Base-by-base conservation (phyloP, 2,113 vertebrate genomes). In the Hemiscyllium ocellatum region DNA sequence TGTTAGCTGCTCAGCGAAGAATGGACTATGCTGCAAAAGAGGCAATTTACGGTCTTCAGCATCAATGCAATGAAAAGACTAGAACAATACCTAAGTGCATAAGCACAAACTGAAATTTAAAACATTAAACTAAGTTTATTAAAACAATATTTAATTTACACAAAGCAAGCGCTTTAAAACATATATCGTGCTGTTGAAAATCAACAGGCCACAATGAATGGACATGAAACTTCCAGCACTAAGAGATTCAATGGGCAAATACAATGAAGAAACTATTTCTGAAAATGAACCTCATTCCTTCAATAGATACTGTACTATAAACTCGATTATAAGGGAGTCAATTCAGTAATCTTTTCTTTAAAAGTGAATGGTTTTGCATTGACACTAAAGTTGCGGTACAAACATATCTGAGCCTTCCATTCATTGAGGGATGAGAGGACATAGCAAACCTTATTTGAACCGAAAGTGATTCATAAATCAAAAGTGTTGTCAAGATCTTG, bases 1-100 rank as follows among this genome's bases (percentile, higher is more conserved):
- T 0, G 99, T 99, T 96, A 99, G 98, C 98, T 99, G 99, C 97
- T 99, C 99, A 0, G 98, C 98, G 0, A 99, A 99, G 98, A 99
- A 99, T 0, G 99, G 99, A 95, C 99, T 99, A 97, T 99, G 98
- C 99, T 99, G 98, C 96, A 96, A 68, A 95, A 95, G 85, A 68
- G 0, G 78, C 65, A 61, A 93, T 20, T 66, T 7, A 20, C 66
- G 89, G 12, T 33, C 66, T 22, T 22, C 19, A 65, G 61, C 61
- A 93, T 68, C 89, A 68, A 7, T 66, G n/a, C 20, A 65, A 83
- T 83, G 17, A 17, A 47, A 66, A 20, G 29, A 93, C 37, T 37
- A 66, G 33, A 8, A 5, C 61, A 66, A 66, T 22, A 66, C 33
- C 22, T 26, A 33, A 91, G 20, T 91, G 20, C 26, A 5, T 33